These are phyloP conservation scores for Sus scrofa DNA, from an alignment of 2,113 vertebrate genomes.

Conservation along the genomic window T2T-Sscrofa CM000817.6:173770501-173771000, in stretches of 20 bases:
- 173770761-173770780: neutral
- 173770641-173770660: too few species aligned
- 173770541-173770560: constrained; percentile 52
- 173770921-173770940: too few species aligned
- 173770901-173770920: neutral
- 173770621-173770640: neutral
- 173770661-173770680: neutral
- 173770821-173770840: neutral
- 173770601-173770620: neutral
- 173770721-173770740: neutral
- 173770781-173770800: neutral
- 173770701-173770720: too few species aligned
- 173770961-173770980: too few species aligned
- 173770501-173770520: constrained; percentile 58
- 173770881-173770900: neutral
- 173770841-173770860: neutral
- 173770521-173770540: constrained; percentile 73
- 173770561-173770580: constrained; percentile 63
- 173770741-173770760: neutral
- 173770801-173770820: neutral
- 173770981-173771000: too few species aligned
- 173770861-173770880: neutral
- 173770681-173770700: rapidly evolving
- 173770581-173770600: neutral
- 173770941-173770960: too few species aligned